phyloP scores from a whole-genome alignment of 1,140 invertebrate species.

The Drosophila nannoptera region DNA sequence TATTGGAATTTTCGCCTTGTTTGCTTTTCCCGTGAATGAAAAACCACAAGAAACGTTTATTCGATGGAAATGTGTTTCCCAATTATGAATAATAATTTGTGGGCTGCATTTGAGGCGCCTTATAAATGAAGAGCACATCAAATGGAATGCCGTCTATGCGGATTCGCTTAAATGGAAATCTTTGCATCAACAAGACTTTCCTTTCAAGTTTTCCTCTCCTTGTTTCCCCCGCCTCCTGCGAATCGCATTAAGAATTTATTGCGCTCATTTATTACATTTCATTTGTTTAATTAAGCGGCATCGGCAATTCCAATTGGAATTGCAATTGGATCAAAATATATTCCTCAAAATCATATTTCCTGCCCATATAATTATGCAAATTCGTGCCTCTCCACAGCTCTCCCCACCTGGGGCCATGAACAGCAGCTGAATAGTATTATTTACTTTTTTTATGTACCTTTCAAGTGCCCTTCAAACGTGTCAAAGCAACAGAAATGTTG shows the following conservation, averaged over 20 bases:
- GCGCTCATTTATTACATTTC: not conserved
- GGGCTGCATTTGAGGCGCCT: conserved; percentile 6
- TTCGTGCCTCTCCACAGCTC: conserved; percentile 1
- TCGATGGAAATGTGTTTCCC: conserved; percentile 8
- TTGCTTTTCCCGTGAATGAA: conserved; percentile 9
- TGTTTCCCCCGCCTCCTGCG: too few relatives aligned
- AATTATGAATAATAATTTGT: conserved; percentile 32
- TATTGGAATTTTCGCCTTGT: conserved; percentile 42
- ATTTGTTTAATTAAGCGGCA: not conserved
- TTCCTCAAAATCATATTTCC: too few relatives aligned
- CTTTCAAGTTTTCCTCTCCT: not conserved
- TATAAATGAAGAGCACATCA: conserved; percentile 21
- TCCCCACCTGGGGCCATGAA: conserved; percentile 1
- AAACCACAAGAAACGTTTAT: conserved; percentile 6
- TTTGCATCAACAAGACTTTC: not conserved
- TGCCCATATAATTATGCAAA: not conserved
- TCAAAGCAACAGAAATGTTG: conserved; percentile 25
- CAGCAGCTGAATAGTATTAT: not conserved
- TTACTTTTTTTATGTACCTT: not conserved
- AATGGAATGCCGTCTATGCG: conserved; percentile 19
- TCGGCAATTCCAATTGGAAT: conserved; percentile 3
- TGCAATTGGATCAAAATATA: too few relatives aligned
- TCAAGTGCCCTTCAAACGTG: conserved; percentile 46
- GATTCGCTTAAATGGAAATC: not conserved
- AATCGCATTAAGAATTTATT: conserved; percentile 4